Conservation (phyloP, 1,140 invertebrate species). For the Arctopsyche grandis region DNA sequence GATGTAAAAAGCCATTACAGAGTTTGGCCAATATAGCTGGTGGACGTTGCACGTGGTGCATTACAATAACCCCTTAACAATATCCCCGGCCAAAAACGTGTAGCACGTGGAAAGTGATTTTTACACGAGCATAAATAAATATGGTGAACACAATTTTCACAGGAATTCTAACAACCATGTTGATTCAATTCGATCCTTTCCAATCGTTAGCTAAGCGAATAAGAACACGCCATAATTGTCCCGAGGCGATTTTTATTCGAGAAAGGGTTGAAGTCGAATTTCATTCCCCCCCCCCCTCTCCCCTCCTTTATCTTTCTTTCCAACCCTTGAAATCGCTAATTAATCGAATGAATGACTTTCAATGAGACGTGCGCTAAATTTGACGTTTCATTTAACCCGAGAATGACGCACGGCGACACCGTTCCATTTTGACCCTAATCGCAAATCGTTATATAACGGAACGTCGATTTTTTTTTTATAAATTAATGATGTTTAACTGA, state of each 20-base stretch:
- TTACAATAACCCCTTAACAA: not conserved
- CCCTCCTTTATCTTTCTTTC: not conserved
- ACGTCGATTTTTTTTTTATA: conserved; percentile 9
- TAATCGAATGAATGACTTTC: conserved; percentile 31
- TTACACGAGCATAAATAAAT: no score
- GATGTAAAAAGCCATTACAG: conserved; percentile 36
- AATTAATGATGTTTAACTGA: no score
- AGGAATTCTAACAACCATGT: no score
- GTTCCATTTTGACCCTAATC: conserved; percentile 36
- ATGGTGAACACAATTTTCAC: no score
- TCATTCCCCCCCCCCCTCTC: not conserved
- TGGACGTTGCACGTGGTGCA: conserved; percentile 23
- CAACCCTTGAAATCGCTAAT: not conserved
- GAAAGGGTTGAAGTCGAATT: not conserved
- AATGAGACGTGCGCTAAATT: conserved; percentile 18
- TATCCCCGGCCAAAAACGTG: not conserved
- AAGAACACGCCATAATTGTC: no score
- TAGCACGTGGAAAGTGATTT: not conserved
- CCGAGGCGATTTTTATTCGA: not conserved
- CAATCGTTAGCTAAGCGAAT: not conserved
- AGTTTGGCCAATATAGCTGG: conserved; percentile 22
- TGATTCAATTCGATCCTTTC: not conserved
- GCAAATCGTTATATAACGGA: conserved; percentile 16
- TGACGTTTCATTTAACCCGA: conserved; percentile 39
- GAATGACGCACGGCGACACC: conserved; percentile 14